phyloP scores from a whole-genome alignment of 2,113 vertebrate species.

The Zeus faber region DNA sequence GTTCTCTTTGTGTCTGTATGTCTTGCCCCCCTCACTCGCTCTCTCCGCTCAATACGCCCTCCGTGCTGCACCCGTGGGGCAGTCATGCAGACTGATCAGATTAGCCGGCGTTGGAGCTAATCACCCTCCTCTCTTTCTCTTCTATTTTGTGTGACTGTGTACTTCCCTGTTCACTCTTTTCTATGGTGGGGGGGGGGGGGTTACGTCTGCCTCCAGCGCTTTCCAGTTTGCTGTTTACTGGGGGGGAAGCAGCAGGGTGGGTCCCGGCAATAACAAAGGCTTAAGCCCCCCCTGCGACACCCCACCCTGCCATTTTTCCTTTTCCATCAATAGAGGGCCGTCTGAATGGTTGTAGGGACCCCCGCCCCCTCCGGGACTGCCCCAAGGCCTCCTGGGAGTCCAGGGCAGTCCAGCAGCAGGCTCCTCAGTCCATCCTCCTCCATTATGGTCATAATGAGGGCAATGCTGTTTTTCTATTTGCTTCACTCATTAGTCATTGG shows the following conservation, averaged over 20 bases:
- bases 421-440: too few relatives aligned
- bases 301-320: too few relatives aligned
- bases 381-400: too few relatives aligned
- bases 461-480: too few relatives aligned
- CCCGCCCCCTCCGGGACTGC: constrained; percentile 11
- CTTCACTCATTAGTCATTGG: too few relatives aligned
- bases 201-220: constrained; percentile 33
- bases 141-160: constrained; percentile 12
- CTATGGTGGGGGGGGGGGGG: constrained; percentile 20
- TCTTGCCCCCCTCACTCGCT: not conserved
- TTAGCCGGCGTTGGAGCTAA: constrained; percentile 53
- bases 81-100: constrained; percentile 71
- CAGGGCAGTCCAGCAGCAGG: too few relatives aligned
- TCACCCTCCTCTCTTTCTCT: constrained; percentile 34
- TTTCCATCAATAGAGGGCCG: constrained; percentile 10
- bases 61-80: constrained; percentile 26
- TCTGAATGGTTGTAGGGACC: constrained; percentile 8
- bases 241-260: constrained; percentile 53
- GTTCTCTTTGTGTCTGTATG: not conserved
- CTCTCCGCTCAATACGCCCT: not conserved
- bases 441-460: too few relatives aligned
- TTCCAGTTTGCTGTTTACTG: constrained; percentile 42
- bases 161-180: constrained; percentile 21
- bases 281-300: not conserved
- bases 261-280: constrained; percentile 50